A percentile compares a stretch with the other conserved stretches of the same genome.
Evolutionary conservation across 2,113 vertebrate species (phyloP).

Genomic region (Turnix velox): DNA sequence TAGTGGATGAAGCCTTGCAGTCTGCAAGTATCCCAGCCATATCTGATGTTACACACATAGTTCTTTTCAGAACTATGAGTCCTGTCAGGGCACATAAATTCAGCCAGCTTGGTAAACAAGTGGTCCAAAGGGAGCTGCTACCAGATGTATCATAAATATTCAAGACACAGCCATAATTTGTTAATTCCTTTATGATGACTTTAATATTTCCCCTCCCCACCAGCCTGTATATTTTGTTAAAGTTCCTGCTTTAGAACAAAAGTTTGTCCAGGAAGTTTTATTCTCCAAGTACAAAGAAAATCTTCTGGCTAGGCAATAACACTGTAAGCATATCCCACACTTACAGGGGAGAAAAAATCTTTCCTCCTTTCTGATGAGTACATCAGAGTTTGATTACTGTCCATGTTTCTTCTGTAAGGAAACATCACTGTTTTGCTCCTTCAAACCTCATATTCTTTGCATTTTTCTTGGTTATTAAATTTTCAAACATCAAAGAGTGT

Average conservation of each 20-base stretch:
- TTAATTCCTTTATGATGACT: neutral
- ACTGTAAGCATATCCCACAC: neutral
- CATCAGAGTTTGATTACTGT: conserved; percentile 20
- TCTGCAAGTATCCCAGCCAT: neutral
- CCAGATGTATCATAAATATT: conserved; percentile 45
- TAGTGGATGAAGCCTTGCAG: neutral
- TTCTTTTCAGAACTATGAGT: neutral
- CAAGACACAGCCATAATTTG: conserved; percentile 34
- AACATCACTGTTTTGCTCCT: neutral
- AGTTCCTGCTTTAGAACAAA: neutral
- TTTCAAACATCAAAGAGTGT: neutral
- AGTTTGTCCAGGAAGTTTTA: neutral
- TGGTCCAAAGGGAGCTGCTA: conserved; percentile 35
- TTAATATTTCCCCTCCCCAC: neutral
- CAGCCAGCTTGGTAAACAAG: conserved; percentile 43
- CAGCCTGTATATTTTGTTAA: conserved; percentile 18
- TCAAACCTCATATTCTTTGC: neutral
- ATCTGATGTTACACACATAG: conserved; percentile 31
- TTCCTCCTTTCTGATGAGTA: neutral
- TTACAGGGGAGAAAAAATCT: neutral
- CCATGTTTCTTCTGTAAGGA: neutral
- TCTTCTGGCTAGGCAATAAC: neutral
- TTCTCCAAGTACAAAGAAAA: neutral
- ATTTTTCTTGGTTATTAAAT: conserved; percentile 4
- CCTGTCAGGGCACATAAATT: conserved; percentile 52